phyloP scores from a whole-genome alignment of 1,140 invertebrate genomes.

The Schlechtendalia chinensis region DNA sequence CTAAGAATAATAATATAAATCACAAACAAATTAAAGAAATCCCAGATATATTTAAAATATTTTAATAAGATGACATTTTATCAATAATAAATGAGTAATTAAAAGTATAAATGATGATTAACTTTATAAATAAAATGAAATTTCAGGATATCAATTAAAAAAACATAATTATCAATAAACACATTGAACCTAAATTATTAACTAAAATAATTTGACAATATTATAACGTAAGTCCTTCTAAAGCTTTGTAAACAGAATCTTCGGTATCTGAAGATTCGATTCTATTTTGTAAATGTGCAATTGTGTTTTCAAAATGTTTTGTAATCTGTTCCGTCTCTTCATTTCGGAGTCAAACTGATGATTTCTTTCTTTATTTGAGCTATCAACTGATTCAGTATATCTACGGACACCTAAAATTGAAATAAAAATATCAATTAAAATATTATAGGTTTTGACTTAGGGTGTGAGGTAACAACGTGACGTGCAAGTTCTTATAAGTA shows the following conservation, averaged over 20 bases:
- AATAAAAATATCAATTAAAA: too few species aligned
- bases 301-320: slow-evolving; percentile 87
- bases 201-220: slow-evolving; percentile 15
- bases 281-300: slow-evolving; percentile 69
- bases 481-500: too few species aligned
- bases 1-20: slow-evolving; percentile 25
- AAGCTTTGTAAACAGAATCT: slow-evolving; percentile 44
- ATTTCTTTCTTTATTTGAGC: slow-evolving; percentile 89
- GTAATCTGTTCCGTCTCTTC: slow-evolving; percentile 96
- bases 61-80: neutral
- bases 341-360: slow-evolving; percentile 84
- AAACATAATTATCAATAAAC: slow-evolving; percentile 21
- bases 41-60: slow-evolving; percentile 10
- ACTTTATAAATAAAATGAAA: slow-evolving; percentile 48
- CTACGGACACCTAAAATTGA: slow-evolving; percentile 63
- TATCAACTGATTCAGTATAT: slow-evolving; percentile 82
- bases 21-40: slow-evolving; percentile 5
- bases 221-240: slow-evolving; percentile 41
- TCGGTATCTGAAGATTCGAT: slow-evolving; percentile 61
- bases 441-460: too few species aligned
- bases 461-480: too few species aligned
- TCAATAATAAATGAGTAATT: slow-evolving; percentile 9
- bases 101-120: slow-evolving; percentile 38
- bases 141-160: slow-evolving; percentile 26
- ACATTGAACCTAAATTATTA: slow-evolving; percentile 27